These are phyloP conservation scores for Trileptium ribeirensis DNA, from an alignment of 2,888 invertebrate genomes.

Conservation along the genomic window DNA sequence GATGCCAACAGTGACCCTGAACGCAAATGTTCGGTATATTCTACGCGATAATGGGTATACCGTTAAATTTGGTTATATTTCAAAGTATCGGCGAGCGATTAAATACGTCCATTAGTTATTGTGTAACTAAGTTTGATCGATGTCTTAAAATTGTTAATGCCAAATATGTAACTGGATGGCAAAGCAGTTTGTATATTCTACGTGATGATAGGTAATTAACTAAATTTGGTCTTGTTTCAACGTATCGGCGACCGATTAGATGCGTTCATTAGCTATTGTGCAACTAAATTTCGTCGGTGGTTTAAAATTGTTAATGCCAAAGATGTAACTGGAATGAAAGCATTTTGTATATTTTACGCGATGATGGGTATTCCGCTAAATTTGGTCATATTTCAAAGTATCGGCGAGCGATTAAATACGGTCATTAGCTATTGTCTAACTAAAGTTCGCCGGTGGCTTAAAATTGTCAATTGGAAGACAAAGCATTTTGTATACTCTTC, in stretches of 20 bases:
- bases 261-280: conserved; percentile 62
- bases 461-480: conserved; percentile 72
- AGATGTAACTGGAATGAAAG: too few relatives aligned
- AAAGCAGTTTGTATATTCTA: conserved; percentile 85
- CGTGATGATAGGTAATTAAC: conserved; percentile 76
- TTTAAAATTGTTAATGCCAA: too few relatives aligned
- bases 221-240: conserved; percentile 96
- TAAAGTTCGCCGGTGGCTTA: conserved; percentile 20
- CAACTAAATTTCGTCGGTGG: conserved; percentile 10
- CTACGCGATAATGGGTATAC: too few relatives aligned
- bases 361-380: conserved; percentile 89
- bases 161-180: too few relatives aligned
- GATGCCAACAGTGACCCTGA: too few relatives aligned
- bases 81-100: too few relatives aligned
- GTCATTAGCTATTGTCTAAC: conserved; percentile 55
- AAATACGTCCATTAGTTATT: too few relatives aligned
- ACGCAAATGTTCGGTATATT: too few relatives aligned
- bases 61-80: too few relatives aligned
- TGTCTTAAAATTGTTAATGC: too few relatives aligned
- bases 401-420: conserved; percentile 93
- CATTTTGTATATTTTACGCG: conserved; percentile 77
- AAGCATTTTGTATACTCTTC: conserved; percentile 79
- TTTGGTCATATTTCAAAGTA: conserved; percentile 96
- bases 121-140: too few relatives aligned
- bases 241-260: conserved; percentile 88